Conservation (phyloP, 1,140 invertebrate species). For the Bombyx mandarina region DNA sequence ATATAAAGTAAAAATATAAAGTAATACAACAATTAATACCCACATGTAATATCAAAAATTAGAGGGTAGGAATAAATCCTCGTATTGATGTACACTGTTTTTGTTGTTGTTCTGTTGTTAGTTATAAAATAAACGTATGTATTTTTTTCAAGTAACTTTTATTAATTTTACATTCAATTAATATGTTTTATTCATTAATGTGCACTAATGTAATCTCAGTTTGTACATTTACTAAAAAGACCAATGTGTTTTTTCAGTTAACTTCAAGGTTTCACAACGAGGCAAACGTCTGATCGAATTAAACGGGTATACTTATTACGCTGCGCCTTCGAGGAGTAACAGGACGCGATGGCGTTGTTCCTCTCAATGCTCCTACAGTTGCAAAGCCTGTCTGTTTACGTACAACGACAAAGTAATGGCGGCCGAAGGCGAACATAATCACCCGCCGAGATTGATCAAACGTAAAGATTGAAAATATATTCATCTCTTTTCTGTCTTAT, state of each 20-base stretch:
- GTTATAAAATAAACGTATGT: no score
- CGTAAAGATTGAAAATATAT: background rate
- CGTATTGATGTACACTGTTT: no score
- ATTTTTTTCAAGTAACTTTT: no score
- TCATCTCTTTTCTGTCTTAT: no score
- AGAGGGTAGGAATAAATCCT: no score
- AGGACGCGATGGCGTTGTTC: slow-evolving; percentile 40
- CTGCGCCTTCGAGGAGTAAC: background rate
- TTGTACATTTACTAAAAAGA: background rate
- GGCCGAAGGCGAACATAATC: slow-evolving; percentile 9
- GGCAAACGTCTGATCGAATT: slow-evolving; percentile 19
- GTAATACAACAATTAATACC: no score
- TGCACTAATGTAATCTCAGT: background rate
- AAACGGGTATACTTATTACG: slow-evolving; percentile 20
- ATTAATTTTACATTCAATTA: background rate
- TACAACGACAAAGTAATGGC: slow-evolving; percentile 23
- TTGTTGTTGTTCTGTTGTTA: no score
- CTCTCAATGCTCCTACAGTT: slow-evolving; percentile 33
- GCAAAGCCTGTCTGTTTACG: slow-evolving; percentile 30
- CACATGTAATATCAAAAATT: no score
- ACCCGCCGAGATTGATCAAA: slow-evolving; percentile 6
- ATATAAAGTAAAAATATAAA: no score
- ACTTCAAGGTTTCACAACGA: slow-evolving; percentile 5
- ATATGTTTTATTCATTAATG: background rate
- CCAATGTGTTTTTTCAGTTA: slow-evolving; percentile 2